Evolutionary conservation across 1,140 invertebrate species (phyloP).

Genomic region (Drosophila nasuta): DNA sequence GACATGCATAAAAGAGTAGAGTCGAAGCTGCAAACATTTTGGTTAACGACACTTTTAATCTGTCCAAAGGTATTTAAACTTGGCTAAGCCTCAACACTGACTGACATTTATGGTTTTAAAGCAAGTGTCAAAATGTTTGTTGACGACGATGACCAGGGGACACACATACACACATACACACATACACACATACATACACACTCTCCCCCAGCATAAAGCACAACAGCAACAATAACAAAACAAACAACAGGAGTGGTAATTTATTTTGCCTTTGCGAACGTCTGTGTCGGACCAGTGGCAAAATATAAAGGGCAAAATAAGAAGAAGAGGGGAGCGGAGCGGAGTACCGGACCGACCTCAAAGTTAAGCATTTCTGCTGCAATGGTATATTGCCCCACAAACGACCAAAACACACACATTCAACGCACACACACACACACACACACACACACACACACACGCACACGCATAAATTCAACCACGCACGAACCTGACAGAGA

Average conservation of each 20-base stretch:
- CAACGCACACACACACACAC: background rate
- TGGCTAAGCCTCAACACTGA: constrained; percentile 81
- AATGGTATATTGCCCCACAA: constrained; percentile 30
- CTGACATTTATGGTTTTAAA: constrained; percentile 84
- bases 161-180: background rate
- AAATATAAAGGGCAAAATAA: constrained; percentile 36
- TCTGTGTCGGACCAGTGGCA: constrained; percentile 21
- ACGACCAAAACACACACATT: constrained; percentile 17
- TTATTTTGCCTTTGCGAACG: constrained; percentile 71
- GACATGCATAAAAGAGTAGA: background rate
- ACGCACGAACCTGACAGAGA: background rate
- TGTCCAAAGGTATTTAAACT: constrained; percentile 84
- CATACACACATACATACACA: constrained; percentile 18
- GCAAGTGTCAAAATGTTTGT: constrained; percentile 84
- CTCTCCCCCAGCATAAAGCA: constrained; percentile 6
- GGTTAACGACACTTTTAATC: constrained; percentile 84
- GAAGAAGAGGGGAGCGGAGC: background rate
- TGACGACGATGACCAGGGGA: constrained; percentile 61
- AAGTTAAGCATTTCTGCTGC: constrained; percentile 29
- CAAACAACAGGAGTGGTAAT: constrained; percentile 71
- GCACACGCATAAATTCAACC: background rate
- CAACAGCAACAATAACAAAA: constrained; percentile 36
- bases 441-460: background rate
- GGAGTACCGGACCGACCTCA: constrained; percentile 7
- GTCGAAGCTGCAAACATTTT: constrained; percentile 67